Evolutionary conservation across 2,113 vertebrate genomes (phyloP).

Genomic region (Apodemus speciosus): DNA sequence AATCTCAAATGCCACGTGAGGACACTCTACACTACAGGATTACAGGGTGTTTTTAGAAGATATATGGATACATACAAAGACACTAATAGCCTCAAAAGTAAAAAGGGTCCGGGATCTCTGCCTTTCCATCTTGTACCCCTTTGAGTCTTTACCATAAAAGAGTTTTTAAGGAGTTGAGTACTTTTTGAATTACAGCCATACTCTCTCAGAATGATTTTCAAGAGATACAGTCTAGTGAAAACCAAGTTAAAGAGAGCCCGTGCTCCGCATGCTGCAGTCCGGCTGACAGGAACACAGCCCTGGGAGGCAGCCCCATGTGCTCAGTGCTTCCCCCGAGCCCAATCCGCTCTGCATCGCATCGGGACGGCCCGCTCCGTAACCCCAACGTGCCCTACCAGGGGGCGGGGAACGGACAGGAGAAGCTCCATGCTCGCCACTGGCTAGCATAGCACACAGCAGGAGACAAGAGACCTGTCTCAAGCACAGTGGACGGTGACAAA

Average conservation of each 20-base stretch:
- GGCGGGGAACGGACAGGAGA: background rate
- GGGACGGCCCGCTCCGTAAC: too few relatives aligned
- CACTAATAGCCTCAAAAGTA: constrained; percentile 10
- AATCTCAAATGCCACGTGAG: background rate
- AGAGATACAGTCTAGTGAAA: background rate
- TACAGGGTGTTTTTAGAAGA: background rate
- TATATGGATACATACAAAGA: constrained; percentile 1
- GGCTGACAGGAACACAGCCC: background rate
- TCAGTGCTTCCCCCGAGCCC: background rate
- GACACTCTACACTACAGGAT: background rate
- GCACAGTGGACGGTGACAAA: background rate
- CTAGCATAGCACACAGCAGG: background rate
- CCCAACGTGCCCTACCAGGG: background rate
- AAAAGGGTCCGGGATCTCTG: background rate
- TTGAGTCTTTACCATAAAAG: constrained; percentile 7
- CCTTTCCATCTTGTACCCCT: background rate
- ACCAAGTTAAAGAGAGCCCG: constrained; percentile 41
- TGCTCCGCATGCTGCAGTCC: background rate
- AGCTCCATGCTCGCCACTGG: background rate
- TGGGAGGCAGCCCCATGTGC: too few relatives aligned
- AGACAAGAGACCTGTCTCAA: background rate
- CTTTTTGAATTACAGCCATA: background rate
- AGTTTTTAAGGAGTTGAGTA: background rate
- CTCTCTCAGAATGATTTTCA: background rate
- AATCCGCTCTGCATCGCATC: too few relatives aligned